Evolutionary conservation across 2,888 invertebrate species (phyloP), one percentile per base, ranked within the genome.

Genomic region (Eilema sororculum): DNA sequence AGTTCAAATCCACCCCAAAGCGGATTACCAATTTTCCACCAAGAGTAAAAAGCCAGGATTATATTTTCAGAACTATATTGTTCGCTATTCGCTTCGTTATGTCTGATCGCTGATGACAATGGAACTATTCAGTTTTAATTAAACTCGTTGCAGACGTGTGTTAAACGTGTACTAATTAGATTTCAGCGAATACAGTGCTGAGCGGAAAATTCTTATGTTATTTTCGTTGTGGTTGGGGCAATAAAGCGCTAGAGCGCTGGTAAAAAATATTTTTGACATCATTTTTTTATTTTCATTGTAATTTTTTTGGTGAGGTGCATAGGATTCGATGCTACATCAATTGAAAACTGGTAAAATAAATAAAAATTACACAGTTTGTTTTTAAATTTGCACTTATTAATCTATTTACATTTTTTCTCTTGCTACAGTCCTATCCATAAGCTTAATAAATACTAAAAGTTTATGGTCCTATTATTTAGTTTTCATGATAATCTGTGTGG

Each of bases 71-170:
- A 80, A 75, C 66, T 74, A 69, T 65, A 80, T 82, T 64, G 76
- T 74, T 74, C 64, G 62, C 60, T 83, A 74, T 28, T 63, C 64
- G 73, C 67, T 71, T 72, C 77, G 77, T 74, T 80, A 76, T 72
- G 68, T 64, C 70, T 76, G 74, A 79, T 76, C 72, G 76, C 69
- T 72, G 82, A 82, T 83, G 74, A 78, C 78, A 80, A 81, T 86
- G 84, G 78, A 91, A 91, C 92, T 92, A 90, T 91, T 89, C 87
- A 83, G 80, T 88, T 91, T 91, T 84, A 91, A 91, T 92, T 91
- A 90, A 90, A 90, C 78, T 84, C 81, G 84, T 90, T 90, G 76
- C 83, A 85, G 86, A 87, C 89, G 87, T 86, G 87, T 90, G 89
- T 87, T 86, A 86, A 88, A 83, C 86, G 85, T 74, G 74, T 84